A percentile compares a stretch with the other conserved stretches of the same genome.
Evolutionary conservation across 1,140 invertebrate species (phyloP).

Genomic region (Bombus vancouverensis): DNA sequence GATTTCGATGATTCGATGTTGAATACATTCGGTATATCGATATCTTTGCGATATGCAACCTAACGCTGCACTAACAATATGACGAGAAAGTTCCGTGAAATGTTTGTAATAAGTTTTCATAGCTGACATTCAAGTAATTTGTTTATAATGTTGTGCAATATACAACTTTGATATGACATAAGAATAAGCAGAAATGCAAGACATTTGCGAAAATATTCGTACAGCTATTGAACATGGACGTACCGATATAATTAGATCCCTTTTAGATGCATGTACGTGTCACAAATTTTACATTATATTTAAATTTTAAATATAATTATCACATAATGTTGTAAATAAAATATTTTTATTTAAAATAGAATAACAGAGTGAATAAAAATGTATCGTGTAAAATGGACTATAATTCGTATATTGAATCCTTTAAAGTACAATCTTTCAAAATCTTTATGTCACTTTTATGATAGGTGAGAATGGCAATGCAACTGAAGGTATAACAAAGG

Average conservation of each 20-base stretch:
- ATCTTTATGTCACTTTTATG: slow-evolving; percentile 7
- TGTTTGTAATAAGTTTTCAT: slow-evolving; percentile 27
- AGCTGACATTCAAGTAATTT: slow-evolving; percentile 46
- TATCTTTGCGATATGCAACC: slow-evolving; percentile 2
- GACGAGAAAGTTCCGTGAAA: slow-evolving; percentile 14
- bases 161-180: slow-evolving; percentile 32
- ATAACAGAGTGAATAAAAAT: background rate
- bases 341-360: background rate
- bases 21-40: background rate
- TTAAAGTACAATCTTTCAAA: background rate
- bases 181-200: slow-evolving; percentile 76
- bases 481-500: slow-evolving; percentile 77
- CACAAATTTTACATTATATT: slow-evolving; percentile 53
- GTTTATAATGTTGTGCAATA: slow-evolving; percentile 38
- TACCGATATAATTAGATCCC: slow-evolving; percentile 85
- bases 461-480: slow-evolving; percentile 74
- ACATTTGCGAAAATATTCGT: slow-evolving; percentile 83
- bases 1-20: slow-evolving; percentile 29
- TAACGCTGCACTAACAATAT: slow-evolving; percentile 5
- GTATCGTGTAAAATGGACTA: background rate
- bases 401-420: background rate
- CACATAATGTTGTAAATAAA: background rate
- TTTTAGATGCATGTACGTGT: slow-evolving; percentile 85
- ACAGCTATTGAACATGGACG: slow-evolving; percentile 85
- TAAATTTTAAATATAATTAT: slow-evolving; percentile 31